A percentile compares a stretch with the other conserved stretches of the same genome.
phyloP scores from a whole-genome alignment of 2,113 vertebrate genomes.

The Esox niger region DNA sequence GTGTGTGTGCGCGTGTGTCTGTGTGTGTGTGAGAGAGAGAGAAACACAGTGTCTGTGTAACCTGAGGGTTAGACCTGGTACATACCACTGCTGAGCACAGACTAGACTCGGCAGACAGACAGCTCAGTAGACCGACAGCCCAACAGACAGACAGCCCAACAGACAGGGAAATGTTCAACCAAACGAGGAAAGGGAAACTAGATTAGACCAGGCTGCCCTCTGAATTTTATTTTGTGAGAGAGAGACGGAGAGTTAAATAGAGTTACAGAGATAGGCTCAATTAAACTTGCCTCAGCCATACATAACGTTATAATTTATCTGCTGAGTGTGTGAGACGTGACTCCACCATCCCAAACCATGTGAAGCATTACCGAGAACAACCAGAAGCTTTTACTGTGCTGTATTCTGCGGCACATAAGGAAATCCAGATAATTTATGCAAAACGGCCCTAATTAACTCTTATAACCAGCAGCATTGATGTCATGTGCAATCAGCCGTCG shows the following conservation, averaged over 20 bases:
- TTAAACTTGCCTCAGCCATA: slow-evolving; percentile 11
- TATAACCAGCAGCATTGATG: slow-evolving; percentile 56
- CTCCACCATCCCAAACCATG: slow-evolving; percentile 17
- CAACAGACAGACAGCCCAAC: slow-evolving; percentile 42
- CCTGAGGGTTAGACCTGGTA: slow-evolving; percentile 44
- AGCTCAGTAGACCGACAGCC: slow-evolving; percentile 44
- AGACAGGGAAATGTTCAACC: too few relatives aligned
- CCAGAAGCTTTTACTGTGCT: slow-evolving; percentile 21
- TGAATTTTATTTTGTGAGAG: slow-evolving; percentile 6
- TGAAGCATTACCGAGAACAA: slow-evolving; percentile 39
- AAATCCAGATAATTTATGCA: not conserved
- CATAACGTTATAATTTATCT: slow-evolving; percentile 28
- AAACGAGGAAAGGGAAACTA: too few relatives aligned
- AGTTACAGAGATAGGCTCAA: too few relatives aligned
- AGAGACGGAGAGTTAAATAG: too few relatives aligned
- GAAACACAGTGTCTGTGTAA: slow-evolving; percentile 21
- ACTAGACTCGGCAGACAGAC: slow-evolving; percentile 39
- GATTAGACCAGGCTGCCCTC: too few relatives aligned
- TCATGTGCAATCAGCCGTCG: slow-evolving; percentile 44
- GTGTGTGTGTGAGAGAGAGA: not conserved
- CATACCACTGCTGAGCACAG: too few relatives aligned
- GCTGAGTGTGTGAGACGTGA: slow-evolving; percentile 23
- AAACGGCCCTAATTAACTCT: slow-evolving; percentile 53
- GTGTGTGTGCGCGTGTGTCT: too few relatives aligned
- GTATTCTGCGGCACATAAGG: not conserved